Evolutionary conservation across 2,888 invertebrate species (phyloP).

Genomic region (Calliphora vomitoria): DNA sequence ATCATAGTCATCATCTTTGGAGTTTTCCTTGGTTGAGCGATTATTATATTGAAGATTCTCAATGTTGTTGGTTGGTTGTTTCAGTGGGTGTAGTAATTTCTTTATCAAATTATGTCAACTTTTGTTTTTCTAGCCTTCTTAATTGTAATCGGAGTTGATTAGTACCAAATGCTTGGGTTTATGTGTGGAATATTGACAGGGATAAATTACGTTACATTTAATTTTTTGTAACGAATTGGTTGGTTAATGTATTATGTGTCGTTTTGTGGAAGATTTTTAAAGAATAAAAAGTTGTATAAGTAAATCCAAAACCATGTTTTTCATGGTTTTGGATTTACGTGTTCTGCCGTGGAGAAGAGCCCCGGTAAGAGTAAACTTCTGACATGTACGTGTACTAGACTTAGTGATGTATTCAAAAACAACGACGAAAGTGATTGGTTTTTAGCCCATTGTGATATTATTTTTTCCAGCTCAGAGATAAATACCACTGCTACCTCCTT

Average conservation of each 20-base stretch:
- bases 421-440: no score
- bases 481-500: no score
- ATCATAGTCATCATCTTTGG: slow-evolving; percentile 13
- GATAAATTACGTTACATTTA: slow-evolving; percentile 48
- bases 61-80: slow-evolving; percentile 7
- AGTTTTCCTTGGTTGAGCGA: slow-evolving; percentile 25
- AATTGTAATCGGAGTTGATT: slow-evolving; percentile 65
- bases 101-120: slow-evolving; percentile 56
- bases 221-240: slow-evolving; percentile 39
- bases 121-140: slow-evolving; percentile 43
- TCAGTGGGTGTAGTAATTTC: slow-evolving; percentile 43
- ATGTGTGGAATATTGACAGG: slow-evolving; percentile 62
- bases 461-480: no score
- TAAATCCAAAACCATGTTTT: no score
- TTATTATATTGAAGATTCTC: neutral
- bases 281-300: neutral
- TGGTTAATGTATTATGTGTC: slow-evolving; percentile 22
- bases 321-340: no score
- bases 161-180: slow-evolving; percentile 67
- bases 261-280: neutral
- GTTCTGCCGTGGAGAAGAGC: no score
- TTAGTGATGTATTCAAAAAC: no score
- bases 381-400: no score
- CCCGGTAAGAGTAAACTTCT: no score
- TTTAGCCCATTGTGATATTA: no score